Percentiles rank a stretch among this genome's conserved stretches.
phyloP scores from a whole-genome alignment of 2,888 invertebrate genomes.

The Petrolisthes manimaculis region DNA sequence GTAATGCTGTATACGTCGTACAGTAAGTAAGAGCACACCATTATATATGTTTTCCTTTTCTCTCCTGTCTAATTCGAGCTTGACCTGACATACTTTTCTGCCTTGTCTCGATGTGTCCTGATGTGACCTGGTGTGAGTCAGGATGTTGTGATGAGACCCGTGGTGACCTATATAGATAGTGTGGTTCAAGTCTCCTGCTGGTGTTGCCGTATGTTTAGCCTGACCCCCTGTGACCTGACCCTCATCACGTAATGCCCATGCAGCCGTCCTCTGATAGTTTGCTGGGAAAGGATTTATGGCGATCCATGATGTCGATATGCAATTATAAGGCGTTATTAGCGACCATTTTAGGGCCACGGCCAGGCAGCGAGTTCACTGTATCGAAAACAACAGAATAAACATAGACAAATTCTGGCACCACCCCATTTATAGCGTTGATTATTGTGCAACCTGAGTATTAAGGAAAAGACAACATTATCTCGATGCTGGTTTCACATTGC shows the following conservation, averaged over 20 bases:
- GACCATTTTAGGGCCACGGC: constrained; percentile 22
- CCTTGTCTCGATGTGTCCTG: too few species aligned
- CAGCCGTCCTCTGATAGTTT: constrained; percentile 12
- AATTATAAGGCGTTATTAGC: constrained; percentile 43
- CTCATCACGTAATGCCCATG: constrained; percentile 1
- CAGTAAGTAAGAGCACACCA: too few species aligned
- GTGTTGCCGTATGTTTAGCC: too few species aligned
- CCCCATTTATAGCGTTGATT: neutral
- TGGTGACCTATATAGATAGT: too few species aligned
- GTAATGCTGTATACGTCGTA: too few species aligned
- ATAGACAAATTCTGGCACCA: neutral
- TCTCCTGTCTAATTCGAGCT: too few species aligned
- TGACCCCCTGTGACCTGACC: neutral
- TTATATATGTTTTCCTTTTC: too few species aligned
- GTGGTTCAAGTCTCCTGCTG: too few species aligned
- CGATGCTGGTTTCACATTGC: neutral
- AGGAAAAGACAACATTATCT: constrained; percentile 16
- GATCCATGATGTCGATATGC: constrained; percentile 28
- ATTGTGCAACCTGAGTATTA: constrained; percentile 8
- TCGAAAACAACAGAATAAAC: neutral
- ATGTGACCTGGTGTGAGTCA: too few species aligned
- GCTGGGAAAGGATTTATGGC: constrained; percentile 26
- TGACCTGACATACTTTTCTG: too few species aligned
- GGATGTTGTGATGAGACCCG: too few species aligned
- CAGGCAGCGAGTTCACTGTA: neutral